Evolutionary conservation across 1,140 invertebrate species (phyloP).

Genomic region (Euwallacea similis): DNA sequence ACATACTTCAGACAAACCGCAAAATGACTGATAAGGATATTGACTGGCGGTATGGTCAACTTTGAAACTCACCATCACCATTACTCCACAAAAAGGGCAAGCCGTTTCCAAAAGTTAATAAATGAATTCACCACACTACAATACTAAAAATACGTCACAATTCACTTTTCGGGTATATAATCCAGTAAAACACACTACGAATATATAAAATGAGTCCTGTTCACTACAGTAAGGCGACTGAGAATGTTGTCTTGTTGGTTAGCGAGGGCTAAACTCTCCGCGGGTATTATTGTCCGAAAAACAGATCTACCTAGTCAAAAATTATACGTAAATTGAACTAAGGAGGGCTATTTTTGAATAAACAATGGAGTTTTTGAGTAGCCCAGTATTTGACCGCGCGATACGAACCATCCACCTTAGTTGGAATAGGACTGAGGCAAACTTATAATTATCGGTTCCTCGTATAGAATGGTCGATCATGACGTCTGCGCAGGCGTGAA

Average conservation of each 20-base stretch:
- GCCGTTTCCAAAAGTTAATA: no score
- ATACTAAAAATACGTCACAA: neutral
- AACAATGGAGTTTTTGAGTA: slow-evolving; percentile 12
- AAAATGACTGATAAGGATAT: no score
- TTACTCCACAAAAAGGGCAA: no score
- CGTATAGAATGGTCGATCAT: slow-evolving; percentile 2
- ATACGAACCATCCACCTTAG: slow-evolving; percentile 4
- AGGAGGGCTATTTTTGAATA: slow-evolving; percentile 19
- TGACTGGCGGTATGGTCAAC: no score
- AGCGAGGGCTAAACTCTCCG: slow-evolving; percentile 6
- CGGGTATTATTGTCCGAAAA: neutral
- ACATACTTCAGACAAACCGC: no score
- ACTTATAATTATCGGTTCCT: slow-evolving; percentile 15
- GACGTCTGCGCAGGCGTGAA: slow-evolving; percentile 8
- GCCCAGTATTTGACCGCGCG: slow-evolving; percentile 2
- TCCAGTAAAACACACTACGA: neutral
- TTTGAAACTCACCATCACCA: no score
- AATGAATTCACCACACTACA: neutral
- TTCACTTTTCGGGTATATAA: neutral
- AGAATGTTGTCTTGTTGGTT: neutral
- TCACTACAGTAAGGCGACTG: slow-evolving; percentile 16
- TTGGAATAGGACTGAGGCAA: slow-evolving; percentile 19
- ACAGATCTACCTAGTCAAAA: neutral
- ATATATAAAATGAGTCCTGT: slow-evolving; percentile 13
- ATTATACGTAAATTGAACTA: slow-evolving; percentile 14